Evolutionary conservation across 23 tunicate genomes (phyloP), one percentile per base, ranked within the genome.

Genomic region (Pegea sp.): DNA sequence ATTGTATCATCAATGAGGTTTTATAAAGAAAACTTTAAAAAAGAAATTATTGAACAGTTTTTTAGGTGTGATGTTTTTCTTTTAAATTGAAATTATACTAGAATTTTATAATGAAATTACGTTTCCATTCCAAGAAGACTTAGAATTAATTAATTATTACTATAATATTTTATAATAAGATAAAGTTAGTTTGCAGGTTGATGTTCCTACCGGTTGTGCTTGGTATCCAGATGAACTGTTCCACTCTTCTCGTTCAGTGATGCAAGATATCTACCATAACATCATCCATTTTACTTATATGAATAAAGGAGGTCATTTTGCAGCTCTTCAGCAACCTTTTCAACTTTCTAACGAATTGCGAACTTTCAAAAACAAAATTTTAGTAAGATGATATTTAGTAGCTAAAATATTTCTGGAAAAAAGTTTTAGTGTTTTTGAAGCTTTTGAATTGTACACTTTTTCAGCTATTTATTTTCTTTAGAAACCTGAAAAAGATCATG

Each of bases 291-390:
- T 62, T 60, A 84, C 84, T 1, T 61, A 51, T 34, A 70, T 84
- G 74, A 58, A 63, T 34, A 28, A 33, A 11, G 95, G 95, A 11
- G 95, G 95, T 33, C 95, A 84, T 34, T 84, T 84, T 59, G 65
- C 60, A 21, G 76, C 84, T 2, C 67, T 57, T 32, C 66, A 84
- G 56, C 65, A 59, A 22, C 95, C 95, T 20, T 50, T 44, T 2
- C 53, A 31, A 6, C 52, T 84, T 3, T 26, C 62, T 16, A 44
- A 62, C 3, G 95, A 84, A 46, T 27, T 84, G 4, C 42, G 71
- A 58, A 53, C 60, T 1, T 84, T 84, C 68, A 59, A 66, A 1
- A 44, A 75, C 22, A 70, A 43, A 31, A 69, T 66, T 21, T 62
- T 61, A 75, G 93, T 80, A 33, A 59, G 61, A 56, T 4, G 16